Conservation (phyloP, 2,888 invertebrate genomes). For the Pyrrhosoma nymphula region DNA sequence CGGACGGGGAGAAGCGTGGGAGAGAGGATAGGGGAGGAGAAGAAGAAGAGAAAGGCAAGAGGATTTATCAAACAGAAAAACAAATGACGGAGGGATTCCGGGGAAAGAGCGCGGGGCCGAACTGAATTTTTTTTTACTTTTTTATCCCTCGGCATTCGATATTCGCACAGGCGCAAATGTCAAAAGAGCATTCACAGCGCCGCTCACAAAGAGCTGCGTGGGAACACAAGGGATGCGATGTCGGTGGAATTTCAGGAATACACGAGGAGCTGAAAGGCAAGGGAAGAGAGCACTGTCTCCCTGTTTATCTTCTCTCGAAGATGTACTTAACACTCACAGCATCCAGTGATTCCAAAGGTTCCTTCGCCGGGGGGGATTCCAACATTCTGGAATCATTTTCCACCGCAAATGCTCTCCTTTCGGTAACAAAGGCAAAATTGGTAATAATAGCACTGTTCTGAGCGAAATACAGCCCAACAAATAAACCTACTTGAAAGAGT, state of each 20-base stretch:
- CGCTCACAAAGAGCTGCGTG: neutral
- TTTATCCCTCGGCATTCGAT: neutral
- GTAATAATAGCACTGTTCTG: neutral
- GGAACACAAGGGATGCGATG: neutral
- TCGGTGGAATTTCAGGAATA: neutral
- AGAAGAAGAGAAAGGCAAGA: neutral
- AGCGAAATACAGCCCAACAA: neutral
- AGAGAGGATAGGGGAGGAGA: neutral
- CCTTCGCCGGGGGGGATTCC: neutral
- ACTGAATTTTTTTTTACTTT: neutral
- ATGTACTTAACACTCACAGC: neutral
- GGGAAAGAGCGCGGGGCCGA: neutral
- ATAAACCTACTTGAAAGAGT: too few species aligned
- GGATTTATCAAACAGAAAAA: neutral
- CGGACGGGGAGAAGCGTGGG: neutral
- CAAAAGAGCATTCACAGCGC: neutral
- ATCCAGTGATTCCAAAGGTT: neutral
- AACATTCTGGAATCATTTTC: neutral
- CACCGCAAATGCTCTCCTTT: neutral
- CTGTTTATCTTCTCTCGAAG: neutral
- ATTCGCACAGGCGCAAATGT: slow-evolving; percentile 3
- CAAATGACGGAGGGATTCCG: neutral
- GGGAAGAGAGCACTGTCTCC: neutral
- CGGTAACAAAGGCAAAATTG: neutral
- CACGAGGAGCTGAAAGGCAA: neutral